These are phyloP conservation scores for Pangasianodon gigas DNA, from an alignment of 2,113 vertebrate genomes.

Conservation along the genomic window DNA sequence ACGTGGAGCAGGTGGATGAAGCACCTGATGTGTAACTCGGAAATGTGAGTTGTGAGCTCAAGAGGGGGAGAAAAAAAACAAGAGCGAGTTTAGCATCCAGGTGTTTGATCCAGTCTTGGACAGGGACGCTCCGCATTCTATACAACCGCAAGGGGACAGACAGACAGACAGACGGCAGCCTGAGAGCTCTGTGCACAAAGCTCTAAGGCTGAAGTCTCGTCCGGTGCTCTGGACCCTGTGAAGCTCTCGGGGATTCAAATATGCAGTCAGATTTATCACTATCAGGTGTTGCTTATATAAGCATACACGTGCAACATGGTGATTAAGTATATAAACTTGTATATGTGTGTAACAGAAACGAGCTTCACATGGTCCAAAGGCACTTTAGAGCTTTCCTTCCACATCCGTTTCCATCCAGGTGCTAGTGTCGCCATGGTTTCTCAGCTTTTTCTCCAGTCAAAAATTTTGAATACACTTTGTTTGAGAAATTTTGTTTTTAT, in stretches of 20 bases:
- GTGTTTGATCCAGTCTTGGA: constrained; percentile 60
- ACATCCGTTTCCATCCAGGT: constrained; percentile 37
- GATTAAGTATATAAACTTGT: not conserved
- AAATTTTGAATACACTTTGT: not conserved
- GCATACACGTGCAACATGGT: not conserved
- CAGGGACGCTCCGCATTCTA: constrained; percentile 49
- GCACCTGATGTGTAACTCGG: constrained; percentile 58
- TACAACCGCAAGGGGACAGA: constrained; percentile 52
- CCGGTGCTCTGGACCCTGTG: constrained; percentile 48
- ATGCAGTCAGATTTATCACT: not conserved
- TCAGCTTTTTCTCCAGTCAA: not conserved
- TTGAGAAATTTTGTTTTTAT: not conserved
- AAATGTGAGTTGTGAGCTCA: constrained; percentile 40
- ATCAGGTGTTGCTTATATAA: not conserved
- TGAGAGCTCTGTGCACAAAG: constrained; percentile 52
- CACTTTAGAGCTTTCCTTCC: constrained; percentile 49
- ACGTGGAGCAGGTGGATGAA: constrained; percentile 59
- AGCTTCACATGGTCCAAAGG: constrained; percentile 54
- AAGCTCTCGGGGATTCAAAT: constrained; percentile 25
- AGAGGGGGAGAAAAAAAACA: constrained; percentile 1
- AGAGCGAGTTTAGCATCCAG: constrained; percentile 54
- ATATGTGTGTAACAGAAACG: not conserved
- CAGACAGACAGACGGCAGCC: constrained; percentile 44
- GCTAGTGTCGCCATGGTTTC: not conserved
- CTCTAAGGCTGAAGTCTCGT: constrained; percentile 41